A percentile compares a stretch with the other conserved stretches of the same genome.
These are phyloP conservation scores for Tupaia tana DNA, from an alignment of 2,113 vertebrate genomes.

Conservation along the genomic window DNA sequence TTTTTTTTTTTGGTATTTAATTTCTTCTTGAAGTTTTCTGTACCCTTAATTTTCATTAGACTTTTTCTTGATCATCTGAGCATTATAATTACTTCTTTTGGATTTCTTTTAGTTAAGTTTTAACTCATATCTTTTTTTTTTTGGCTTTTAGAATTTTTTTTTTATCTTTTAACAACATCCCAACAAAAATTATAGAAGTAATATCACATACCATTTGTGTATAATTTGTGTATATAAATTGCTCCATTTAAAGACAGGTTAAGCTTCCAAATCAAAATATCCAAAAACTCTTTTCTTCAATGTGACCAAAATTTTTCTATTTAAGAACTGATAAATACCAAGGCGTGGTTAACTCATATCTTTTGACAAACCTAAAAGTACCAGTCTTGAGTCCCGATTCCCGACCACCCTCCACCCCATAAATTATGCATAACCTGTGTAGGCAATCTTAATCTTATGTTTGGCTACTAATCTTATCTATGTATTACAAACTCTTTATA, in stretches of 20 bases:
- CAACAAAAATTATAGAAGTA: conserved; percentile 18
- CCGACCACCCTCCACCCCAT: too few relatives aligned
- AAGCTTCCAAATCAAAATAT: neutral
- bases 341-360: neutral
- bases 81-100: neutral
- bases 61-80: neutral
- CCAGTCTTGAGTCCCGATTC: neutral
- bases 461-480: neutral
- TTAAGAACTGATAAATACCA: neutral
- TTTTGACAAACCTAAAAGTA: neutral
- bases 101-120: neutral
- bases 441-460: neutral
- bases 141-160: too few relatives aligned
- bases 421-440: neutral
- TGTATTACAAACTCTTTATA: neutral
- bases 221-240: too few relatives aligned
- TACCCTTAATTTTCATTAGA: conserved; percentile 11
- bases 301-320: neutral
- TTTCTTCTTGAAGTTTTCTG: conserved; percentile 36
- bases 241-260: conserved; percentile 14
- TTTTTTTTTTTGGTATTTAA: neutral
- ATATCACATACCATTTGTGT: neutral
- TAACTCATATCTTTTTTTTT: neutral
- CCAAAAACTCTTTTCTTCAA: neutral
- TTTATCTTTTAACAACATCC: neutral